A percentile compares a stretch with the other conserved stretches of the same genome.
These are phyloP conservation scores for Cheumatopsyche charites DNA, from an alignment of 1,140 invertebrate species.

Conservation along the genomic window DNA sequence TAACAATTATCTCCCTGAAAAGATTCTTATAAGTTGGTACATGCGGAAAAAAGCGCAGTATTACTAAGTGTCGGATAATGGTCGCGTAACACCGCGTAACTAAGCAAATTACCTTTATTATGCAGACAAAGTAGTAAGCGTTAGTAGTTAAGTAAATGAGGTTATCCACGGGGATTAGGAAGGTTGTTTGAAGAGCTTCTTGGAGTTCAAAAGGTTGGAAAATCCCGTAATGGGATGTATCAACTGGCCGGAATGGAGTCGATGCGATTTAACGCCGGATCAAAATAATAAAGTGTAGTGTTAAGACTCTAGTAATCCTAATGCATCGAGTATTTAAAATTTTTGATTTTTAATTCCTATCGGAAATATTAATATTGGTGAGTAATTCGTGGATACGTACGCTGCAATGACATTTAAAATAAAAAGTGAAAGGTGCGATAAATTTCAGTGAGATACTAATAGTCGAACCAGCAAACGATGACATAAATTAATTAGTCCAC, in stretches of 20 bases:
- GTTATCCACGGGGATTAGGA: conserved; percentile 21
- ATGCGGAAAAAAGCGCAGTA: too few species aligned
- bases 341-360: too few species aligned
- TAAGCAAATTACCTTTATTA: conserved; percentile 18
- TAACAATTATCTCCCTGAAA: too few species aligned
- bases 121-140: conserved; percentile 8
- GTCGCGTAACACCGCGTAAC: neutral
- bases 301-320: too few species aligned
- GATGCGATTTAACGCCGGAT: too few species aligned
- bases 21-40: too few species aligned
- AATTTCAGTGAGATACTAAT: conserved; percentile 16
- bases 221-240: conserved; percentile 21
- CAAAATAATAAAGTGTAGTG: too few species aligned
- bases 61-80: too few species aligned
- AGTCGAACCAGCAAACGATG: neutral
- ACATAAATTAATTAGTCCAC: conserved; percentile 18
- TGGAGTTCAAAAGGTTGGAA: conserved; percentile 28
- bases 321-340: too few species aligned
- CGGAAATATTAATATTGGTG: too few species aligned
- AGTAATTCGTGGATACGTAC: too few species aligned
- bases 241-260: too few species aligned
- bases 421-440: conserved; percentile 20
- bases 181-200: conserved; percentile 26
- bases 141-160: conserved; percentile 27
- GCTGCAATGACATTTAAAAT: conserved; percentile 10